Base-by-base conservation (phyloP, 2,888 invertebrate genomes). In the Lamellibrachia satsuma region DNA sequence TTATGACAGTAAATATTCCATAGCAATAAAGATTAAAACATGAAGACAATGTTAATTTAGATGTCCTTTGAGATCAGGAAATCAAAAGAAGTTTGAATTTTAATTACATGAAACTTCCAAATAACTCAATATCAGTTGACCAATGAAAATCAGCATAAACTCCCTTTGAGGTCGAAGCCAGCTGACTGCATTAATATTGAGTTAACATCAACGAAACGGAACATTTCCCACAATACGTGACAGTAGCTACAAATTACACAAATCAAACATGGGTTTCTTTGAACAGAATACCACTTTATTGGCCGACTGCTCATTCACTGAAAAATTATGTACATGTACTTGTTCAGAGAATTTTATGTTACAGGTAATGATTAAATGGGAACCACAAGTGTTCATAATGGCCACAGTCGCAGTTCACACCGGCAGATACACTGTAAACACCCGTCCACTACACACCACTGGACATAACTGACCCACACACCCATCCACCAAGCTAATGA, bases 221-320 rank as follows among this genome's bases (percentile, higher is more conserved):
- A 60, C 22, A 15, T 60, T 60, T 60, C 8, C 11, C 15, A 60
- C 60, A 39, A 75, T 75, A 75, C 6, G 6, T n/a, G n/a, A 57
- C 22, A 15, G 22, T 75, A 11, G 22, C 60, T 4, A 15, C 22
- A 2, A 22, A 75, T 6, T n/a, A 75, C 22, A 22, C 75, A 75
- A 11, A 22, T 15, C n/a, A 75, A 75, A 75, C 75, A 75, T 39
- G 39, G 39, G 4, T 22, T 75, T 75, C 4, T 75, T 75, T 75
- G 22, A 75, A 75, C 75, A 75, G 75, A 75, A 75, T 75, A 75
- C 75, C 75, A 75, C 22, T 75, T 75, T 75, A 75, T 75, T 75
- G 15, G 39, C 39, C 39, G 39, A 4, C 75, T 75, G 75, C 75
- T 75, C 75, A 75, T 75, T 75, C 75, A 75, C 75, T 75, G 75